Evolutionary conservation across 2,888 invertebrate species (phyloP).

Genomic region (Ectropis crepuscularia): DNA sequence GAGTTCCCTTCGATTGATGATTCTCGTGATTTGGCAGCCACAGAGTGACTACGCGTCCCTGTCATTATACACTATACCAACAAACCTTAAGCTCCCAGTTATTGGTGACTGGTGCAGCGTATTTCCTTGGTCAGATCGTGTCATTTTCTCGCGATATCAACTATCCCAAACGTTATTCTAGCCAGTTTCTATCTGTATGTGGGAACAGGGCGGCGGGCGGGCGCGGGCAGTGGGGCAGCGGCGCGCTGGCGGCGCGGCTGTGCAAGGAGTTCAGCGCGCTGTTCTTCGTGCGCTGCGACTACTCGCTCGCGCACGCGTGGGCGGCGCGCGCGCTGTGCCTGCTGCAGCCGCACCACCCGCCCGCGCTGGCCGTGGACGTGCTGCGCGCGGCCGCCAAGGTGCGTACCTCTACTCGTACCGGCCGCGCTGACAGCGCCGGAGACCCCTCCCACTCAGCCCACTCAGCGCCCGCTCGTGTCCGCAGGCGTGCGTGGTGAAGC

Average conservation of each 20-base stretch:
- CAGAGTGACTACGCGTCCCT: conserved; percentile 42
- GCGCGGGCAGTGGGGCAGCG: conserved; percentile 62
- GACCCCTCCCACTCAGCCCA: too few species aligned
- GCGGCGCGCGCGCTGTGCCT: conserved; percentile 90
- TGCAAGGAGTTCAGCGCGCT: conserved; percentile 93
- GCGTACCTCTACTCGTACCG: too few species aligned
- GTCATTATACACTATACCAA: conserved; percentile 18
- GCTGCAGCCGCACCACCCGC: conserved; percentile 86
- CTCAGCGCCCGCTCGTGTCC: neutral
- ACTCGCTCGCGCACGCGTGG: conserved; percentile 92
- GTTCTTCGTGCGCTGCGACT: conserved; percentile 94
- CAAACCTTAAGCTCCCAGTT: too few species aligned
- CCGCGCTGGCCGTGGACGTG: conserved; percentile 91
- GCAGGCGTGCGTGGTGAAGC: conserved; percentile 92
- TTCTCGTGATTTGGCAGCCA: too few species aligned
- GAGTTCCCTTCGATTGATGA: too few species aligned
- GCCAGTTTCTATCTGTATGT: conserved; percentile 3
- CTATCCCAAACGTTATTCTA: too few species aligned
- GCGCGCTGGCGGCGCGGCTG: conserved; percentile 86
- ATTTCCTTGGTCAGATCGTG: too few species aligned
- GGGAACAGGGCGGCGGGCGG: conserved; percentile 21
- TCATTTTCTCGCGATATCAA: too few species aligned
- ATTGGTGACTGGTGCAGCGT: too few species aligned
- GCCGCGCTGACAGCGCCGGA: too few species aligned
- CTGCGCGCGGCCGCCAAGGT: conserved; percentile 92